A percentile compares a stretch with the other conserved stretches of the same genome.
phyloP scores from a whole-genome alignment of 1,140 invertebrate genomes.

The Drosophila saltans region DNA sequence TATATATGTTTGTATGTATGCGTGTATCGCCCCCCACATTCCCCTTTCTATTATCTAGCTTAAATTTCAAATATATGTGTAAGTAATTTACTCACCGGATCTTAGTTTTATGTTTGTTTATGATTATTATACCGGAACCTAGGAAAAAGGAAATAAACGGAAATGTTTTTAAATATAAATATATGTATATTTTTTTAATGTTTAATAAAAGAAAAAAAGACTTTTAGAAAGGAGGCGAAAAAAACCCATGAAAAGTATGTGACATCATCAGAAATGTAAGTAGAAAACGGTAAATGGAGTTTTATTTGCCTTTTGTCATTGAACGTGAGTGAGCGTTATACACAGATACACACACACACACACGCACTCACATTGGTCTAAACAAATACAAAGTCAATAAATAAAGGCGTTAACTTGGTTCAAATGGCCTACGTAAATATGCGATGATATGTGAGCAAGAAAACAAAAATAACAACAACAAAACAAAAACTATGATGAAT shows the following conservation, averaged over 20 bases:
- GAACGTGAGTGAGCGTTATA: conserved; percentile 53
- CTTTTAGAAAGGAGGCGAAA: background rate
- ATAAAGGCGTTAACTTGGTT: conserved; percentile 78
- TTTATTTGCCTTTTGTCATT: conserved; percentile 73
- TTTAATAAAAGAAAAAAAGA: background rate
- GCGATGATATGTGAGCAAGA: conserved; percentile 71
- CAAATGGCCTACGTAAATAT: conserved; percentile 78
- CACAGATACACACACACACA: conserved; percentile 35
- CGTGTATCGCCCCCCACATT: too few relatives aligned
- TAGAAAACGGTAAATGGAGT: conserved; percentile 73
- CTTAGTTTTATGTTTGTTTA: background rate
- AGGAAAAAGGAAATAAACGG: conserved; percentile 23
- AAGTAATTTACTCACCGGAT: background rate
- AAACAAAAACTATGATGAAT: conserved; percentile 40
- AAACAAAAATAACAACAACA: too few relatives aligned
- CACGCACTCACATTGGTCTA: conserved; percentile 40
- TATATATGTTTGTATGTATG: too few relatives aligned
- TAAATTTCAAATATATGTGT: background rate
- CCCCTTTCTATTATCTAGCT: too few relatives aligned
- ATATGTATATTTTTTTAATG: background rate
- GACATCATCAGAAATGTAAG: conserved; percentile 65
- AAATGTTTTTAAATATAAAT: conserved; percentile 2
- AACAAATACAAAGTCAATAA: conserved; percentile 75
- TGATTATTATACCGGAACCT: conserved; percentile 29
- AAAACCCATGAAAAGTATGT: conserved; percentile 28